phyloP scores from a whole-genome alignment of 2,797 vertebrate genomes.

The Pteronotus mesoamericanus region DNA sequence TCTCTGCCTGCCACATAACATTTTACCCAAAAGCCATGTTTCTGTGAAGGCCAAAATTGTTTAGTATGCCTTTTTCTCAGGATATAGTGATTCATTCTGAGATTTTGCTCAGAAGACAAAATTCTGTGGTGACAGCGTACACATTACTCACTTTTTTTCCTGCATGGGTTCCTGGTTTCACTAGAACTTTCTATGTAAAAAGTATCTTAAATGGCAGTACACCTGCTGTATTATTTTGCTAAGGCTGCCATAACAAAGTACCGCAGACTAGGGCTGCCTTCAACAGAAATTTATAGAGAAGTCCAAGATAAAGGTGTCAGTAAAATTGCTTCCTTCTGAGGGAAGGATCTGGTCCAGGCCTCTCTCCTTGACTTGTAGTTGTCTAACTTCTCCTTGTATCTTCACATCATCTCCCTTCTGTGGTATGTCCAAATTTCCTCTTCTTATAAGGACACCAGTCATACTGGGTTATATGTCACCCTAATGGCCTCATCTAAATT shows the following conservation, averaged over 20 bases:
- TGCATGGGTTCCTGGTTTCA: not conserved
- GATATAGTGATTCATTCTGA: not conserved
- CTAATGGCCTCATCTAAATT: not conserved
- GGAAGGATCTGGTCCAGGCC: not conserved
- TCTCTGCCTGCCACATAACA: not conserved
- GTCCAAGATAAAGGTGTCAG: not conserved
- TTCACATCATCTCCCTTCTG: not conserved
- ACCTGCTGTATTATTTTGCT: not conserved
- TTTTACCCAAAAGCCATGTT: not conserved
- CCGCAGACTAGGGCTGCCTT: not conserved
- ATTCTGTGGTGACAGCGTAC: not conserved
- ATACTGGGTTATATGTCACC: not conserved
- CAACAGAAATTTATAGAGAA: not conserved
- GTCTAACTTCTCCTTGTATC: not conserved
- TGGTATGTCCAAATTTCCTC: not conserved
- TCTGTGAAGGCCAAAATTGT: not conserved
- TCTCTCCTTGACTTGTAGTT: not conserved
- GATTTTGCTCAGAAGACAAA: slow-evolving; percentile 7
- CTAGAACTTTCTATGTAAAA: not conserved
- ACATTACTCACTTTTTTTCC: not conserved
- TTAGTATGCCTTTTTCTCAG: not conserved
- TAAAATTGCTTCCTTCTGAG: not conserved
- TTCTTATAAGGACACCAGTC: too few species aligned
- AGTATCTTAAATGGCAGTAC: not conserved
- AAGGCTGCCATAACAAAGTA: not conserved